phyloP scores from a whole-genome alignment of 1,140 invertebrate species.

The Zaprionus ornatus region DNA sequence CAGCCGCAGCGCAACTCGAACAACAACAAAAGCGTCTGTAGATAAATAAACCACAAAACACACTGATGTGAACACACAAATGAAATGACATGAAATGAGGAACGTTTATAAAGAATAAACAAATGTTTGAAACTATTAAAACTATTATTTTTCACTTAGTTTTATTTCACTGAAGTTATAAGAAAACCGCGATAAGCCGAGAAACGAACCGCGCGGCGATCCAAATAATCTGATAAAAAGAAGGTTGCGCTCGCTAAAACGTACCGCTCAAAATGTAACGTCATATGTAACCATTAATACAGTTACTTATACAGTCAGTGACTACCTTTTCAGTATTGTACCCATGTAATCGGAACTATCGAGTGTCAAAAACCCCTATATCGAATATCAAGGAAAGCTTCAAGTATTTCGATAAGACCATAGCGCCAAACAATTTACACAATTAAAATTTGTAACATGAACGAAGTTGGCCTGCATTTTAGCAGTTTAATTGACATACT shows the following conservation, averaged over 20 bases:
- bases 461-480: slow-evolving; percentile 11
- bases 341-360: not conserved
- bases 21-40: slow-evolving; percentile 51
- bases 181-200: not conserved
- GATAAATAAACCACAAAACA: slow-evolving; percentile 46
- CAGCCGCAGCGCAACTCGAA: slow-evolving; percentile 16
- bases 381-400: not conserved
- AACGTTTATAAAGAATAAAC: slow-evolving; percentile 81
- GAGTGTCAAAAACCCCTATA: not conserved
- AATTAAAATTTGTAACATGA: slow-evolving; percentile 1
- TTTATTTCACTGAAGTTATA: slow-evolving; percentile 13
- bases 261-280: not conserved
- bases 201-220: not conserved
- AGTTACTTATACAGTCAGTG: not conserved
- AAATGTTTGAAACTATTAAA: slow-evolving; percentile 76
- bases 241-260: not conserved
- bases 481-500: not conserved
- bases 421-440: not conserved
- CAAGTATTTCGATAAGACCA: not conserved
- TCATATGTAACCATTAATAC: not conserved
- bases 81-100: slow-evolving; percentile 66
- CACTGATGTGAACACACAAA: slow-evolving; percentile 53
- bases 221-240: not conserved
- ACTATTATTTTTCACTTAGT: slow-evolving; percentile 24
- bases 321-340: not conserved